Percentiles rank a stretch among this genome's conserved stretches.
phyloP scores from a whole-genome alignment of 2,113 vertebrate genomes.

The Mionectes macconnelli region DNA sequence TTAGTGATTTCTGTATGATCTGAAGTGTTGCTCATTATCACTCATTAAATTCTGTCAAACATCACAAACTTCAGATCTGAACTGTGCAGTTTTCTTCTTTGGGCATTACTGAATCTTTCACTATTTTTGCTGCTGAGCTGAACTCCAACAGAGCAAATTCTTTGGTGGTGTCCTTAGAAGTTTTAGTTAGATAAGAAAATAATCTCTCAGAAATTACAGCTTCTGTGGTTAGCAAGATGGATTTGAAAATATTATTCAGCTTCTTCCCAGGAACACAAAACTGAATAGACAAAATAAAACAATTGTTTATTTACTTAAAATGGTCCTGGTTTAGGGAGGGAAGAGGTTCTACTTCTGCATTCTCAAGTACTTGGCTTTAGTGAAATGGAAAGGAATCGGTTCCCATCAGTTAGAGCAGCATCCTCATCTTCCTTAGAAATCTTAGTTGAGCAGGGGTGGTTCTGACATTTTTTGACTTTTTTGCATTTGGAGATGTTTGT shows the following conservation, averaged over 20 bases:
- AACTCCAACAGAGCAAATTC: background rate
- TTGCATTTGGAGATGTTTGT: background rate
- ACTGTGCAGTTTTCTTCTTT: background rate
- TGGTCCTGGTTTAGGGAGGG: background rate
- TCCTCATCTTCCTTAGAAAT: background rate
- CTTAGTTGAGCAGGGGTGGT: background rate
- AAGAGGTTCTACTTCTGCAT: background rate
- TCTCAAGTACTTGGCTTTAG: background rate
- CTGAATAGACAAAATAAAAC: background rate
- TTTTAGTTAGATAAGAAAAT: conserved; percentile 1
- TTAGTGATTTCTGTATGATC: background rate
- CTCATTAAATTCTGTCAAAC: conserved; percentile 1
- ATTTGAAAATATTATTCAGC: background rate
- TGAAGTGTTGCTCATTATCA: conserved; percentile 10
- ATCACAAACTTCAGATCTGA: conserved; percentile 1
- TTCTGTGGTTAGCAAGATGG: background rate
- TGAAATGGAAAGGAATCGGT: background rate
- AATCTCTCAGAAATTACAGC: background rate
- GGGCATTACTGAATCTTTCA: background rate
- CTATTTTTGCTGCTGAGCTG: background rate
- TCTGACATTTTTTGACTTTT: background rate
- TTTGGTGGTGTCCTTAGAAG: conserved; percentile 12
- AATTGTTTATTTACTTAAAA: background rate
- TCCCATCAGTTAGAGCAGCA: background rate
- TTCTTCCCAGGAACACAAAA: background rate